Evolutionary conservation across 2,797 vertebrate species (phyloP).

Genomic region (Natrix natrix): DNA sequence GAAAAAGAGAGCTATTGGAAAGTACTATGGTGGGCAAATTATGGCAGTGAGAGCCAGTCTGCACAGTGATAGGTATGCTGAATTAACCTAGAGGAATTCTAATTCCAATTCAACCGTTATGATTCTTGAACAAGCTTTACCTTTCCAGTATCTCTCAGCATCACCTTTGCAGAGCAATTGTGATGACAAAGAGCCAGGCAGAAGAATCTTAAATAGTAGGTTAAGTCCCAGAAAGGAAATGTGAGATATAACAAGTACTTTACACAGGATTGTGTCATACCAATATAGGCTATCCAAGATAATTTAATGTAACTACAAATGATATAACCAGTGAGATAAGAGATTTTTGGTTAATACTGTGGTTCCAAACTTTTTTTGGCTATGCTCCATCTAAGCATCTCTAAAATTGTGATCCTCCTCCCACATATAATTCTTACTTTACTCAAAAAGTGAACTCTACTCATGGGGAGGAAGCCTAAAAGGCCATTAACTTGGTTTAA

Average conservation of each 20-base stretch:
- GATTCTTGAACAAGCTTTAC: not conserved
- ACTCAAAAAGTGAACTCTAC: too few species aligned
- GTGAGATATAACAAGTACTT: not conserved
- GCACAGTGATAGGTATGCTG: not conserved
- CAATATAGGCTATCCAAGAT: not conserved
- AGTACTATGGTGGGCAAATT: not conserved
- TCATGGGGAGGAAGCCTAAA: too few species aligned
- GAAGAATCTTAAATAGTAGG: not conserved
- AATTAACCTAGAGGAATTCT: not conserved
- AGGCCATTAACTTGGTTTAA: too few species aligned
- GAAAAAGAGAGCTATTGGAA: not conserved
- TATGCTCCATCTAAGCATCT: too few species aligned
- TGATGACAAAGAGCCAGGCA: not conserved
- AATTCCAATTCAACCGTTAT: not conserved
- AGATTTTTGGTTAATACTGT: not conserved
- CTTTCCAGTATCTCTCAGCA: not conserved
- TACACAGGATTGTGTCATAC: not conserved
- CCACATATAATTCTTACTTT: too few species aligned
- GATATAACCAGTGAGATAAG: too few species aligned
- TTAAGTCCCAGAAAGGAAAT: not conserved
- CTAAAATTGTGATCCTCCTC: too few species aligned
- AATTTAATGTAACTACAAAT: too few species aligned
- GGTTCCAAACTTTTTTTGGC: too few species aligned
- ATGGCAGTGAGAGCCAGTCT: not conserved
- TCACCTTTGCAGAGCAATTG: not conserved